These are phyloP conservation scores for Malurus elegans DNA, from an alignment of 2,113 vertebrate genomes.

Conservation along the genomic window DNA sequence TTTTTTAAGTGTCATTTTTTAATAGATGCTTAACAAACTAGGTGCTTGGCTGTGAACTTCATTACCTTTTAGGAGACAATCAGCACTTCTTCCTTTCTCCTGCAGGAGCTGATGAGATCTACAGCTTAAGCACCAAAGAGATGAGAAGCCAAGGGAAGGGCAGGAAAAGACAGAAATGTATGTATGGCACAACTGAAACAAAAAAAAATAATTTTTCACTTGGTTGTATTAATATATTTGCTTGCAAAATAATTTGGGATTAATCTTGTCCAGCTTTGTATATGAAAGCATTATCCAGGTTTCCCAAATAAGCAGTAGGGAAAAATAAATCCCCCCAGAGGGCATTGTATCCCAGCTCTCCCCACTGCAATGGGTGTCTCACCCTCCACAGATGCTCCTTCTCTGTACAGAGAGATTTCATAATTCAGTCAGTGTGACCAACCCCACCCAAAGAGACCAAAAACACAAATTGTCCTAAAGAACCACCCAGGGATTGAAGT, in stretches of 20 bases:
- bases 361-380: neutral
- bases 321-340: conserved; percentile 1
- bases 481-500: neutral
- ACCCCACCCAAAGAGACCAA: neutral
- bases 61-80: neutral
- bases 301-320: neutral
- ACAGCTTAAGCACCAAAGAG: neutral
- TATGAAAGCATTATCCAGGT: neutral
- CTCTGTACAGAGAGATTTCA: neutral
- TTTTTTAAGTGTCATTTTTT: neutral
- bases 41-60: neutral
- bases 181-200: neutral
- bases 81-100: neutral
- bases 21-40: neutral
- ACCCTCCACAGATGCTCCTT: neutral
- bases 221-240: neutral
- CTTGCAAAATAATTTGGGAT: neutral
- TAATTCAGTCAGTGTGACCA: neutral
- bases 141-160: neutral
- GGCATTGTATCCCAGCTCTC: neutral
- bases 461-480: neutral
- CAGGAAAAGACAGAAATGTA: neutral
- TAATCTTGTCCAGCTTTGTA: neutral
- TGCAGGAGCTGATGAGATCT: neutral
- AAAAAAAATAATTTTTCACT: neutral